Base-by-base conservation (phyloP, 2,888 invertebrate species). In the Archaeoteleia sp. region DNA sequence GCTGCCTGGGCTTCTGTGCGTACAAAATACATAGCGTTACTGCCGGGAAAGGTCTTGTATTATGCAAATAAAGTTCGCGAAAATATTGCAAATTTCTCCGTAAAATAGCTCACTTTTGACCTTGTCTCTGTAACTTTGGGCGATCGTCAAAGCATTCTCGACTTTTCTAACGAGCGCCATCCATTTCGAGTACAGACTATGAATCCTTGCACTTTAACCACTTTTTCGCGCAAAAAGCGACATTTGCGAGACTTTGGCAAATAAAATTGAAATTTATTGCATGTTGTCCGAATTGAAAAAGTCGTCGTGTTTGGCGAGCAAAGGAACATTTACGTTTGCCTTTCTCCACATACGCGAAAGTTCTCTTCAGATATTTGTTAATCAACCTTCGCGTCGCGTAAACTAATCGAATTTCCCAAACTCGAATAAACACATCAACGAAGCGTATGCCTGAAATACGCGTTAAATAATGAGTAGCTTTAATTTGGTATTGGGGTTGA, bases 241-340 rank as follows among this genome's bases (percentile, higher is more conserved):
- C 4, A 5, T 23, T 3, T 23, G 23, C 23, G 4, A 23, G 13
- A 9, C 10, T 10, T 49, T 39, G 45, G 46, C 14, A 46, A 54
- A 62, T 62, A 54, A 43, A 35, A 55, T 49, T 55, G 35, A 49
- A 63, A 48, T 55, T 63, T 55, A 62, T 54, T 55, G 54, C 54
- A 54, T 46, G 40, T 23, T 35, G 48, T 48, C 45, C 23, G 25
- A 48, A 42, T 48, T 55, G 10, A 12, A 20, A 2, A 5, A 20
- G 20, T 5, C 20, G 20, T n/a, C 29, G 20, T 29, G 29, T 62
- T 62, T 48, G 13, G 6, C 42, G 35, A 49, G 35, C 48, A 54
- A 35, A 54, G 48, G 49, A 53, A 53, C 45, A 55, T 62, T 54
- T 20, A 48, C 30, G 54, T 62, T 62, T 54, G 54, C 43, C 40